Percentiles rank a stretch among this genome's conserved stretches.
phyloP scores from a whole-genome alignment of 1,140 invertebrate species.

The Nomia melanderi region DNA sequence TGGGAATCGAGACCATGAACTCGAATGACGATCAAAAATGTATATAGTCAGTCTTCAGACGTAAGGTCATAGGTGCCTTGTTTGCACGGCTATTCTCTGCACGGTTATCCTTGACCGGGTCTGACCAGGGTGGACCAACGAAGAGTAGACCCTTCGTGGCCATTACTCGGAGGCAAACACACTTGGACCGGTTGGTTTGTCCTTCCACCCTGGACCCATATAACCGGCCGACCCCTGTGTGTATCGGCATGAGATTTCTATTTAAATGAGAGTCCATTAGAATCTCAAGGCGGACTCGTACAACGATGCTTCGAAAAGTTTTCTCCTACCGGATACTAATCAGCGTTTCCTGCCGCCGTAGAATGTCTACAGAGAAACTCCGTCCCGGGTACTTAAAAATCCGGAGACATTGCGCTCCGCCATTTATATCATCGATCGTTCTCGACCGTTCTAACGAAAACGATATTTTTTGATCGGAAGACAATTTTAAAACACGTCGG shows the following conservation, averaged over 20 bases:
- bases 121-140: conserved; percentile 59
- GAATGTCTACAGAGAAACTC: neutral
- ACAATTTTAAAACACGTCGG: too few species aligned
- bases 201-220: conserved; percentile 62
- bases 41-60: conserved; percentile 63
- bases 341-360: conserved; percentile 61
- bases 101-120: conserved; percentile 73
- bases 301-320: conserved; percentile 52
- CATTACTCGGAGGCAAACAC: conserved; percentile 81
- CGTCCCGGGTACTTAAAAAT: conserved; percentile 38
- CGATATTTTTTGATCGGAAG: too few species aligned
- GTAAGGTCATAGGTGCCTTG: conserved; percentile 69
- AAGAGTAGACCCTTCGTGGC: conserved; percentile 74
- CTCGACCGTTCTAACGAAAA: too few species aligned
- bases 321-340: conserved; percentile 63
- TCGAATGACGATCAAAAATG: conserved; percentile 38
- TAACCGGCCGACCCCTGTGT: conserved; percentile 65
- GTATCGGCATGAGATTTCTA: conserved; percentile 81
- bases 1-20: conserved; percentile 15
- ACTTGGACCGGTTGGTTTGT: conserved; percentile 76
- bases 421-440: neutral
- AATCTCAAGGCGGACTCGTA: conserved; percentile 59
- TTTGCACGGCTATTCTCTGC: conserved; percentile 79
- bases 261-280: conserved; percentile 81
- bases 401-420: conserved; percentile 5